A percentile compares a stretch with the other conserved stretches of the same genome.
Conservation (phyloP, 2,113 vertebrate species). For the Chelonoidis abingdonii region DNA sequence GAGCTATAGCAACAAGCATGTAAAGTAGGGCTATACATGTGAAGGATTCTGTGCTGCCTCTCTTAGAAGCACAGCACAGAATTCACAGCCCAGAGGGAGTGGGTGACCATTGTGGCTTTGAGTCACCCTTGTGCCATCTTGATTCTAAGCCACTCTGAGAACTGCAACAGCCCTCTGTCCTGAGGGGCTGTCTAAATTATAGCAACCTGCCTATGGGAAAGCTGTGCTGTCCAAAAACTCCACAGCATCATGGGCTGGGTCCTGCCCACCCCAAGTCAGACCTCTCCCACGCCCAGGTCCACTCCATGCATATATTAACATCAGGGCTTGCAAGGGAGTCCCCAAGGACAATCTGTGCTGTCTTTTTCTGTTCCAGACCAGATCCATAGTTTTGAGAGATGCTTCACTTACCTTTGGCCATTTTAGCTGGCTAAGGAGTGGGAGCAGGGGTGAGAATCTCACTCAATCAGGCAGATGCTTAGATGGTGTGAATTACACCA, state of each 20-base stretch:
- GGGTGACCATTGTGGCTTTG: not conserved
- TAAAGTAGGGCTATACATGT: not conserved
- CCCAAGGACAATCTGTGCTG: not conserved
- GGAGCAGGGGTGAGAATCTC: rapidly evolving
- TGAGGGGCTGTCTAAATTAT: not conserved
- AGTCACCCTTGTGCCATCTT: not conserved
- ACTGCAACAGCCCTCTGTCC: not conserved
- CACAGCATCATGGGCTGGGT: not conserved
- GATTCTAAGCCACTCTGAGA: not conserved
- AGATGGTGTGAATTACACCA: not conserved
- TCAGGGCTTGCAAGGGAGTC: rapidly evolving
- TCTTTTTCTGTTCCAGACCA: not conserved
- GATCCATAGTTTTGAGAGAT: rapidly evolving
- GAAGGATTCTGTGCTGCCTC: not conserved
- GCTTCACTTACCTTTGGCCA: not conserved
- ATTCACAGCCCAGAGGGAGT: not conserved
- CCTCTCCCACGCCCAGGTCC: not conserved
- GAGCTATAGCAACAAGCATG: rapidly evolving
- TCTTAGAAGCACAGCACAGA: not conserved
- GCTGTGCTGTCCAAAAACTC: not conserved
- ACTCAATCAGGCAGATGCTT: rapidly evolving
- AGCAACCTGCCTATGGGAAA: not conserved
- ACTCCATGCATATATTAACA: not conserved
- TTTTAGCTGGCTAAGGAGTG: rapidly evolving
- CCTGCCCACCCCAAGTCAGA: not conserved